phyloP scores from a whole-genome alignment of 2,888 invertebrate genomes.

The Metopia argyrocephala region DNA sequence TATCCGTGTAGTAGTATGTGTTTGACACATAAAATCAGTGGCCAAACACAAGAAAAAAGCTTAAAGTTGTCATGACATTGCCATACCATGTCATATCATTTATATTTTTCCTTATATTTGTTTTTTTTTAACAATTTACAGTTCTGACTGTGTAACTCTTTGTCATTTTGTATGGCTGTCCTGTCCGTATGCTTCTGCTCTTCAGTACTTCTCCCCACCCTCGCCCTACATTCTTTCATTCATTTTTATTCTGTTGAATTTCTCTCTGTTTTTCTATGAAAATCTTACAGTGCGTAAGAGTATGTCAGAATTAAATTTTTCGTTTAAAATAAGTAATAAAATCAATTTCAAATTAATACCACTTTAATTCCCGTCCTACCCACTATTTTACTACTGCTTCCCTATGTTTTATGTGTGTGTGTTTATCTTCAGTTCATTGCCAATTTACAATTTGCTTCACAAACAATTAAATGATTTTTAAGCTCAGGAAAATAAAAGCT shows the following conservation, averaged over 20 bases:
- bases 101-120: too few species aligned
- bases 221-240: background rate
- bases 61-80: constrained; percentile 61
- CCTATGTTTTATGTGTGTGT: constrained; percentile 17
- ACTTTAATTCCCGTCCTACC: background rate
- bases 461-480: constrained; percentile 21
- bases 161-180: background rate
- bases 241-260: background rate
- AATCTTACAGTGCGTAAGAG: constrained; percentile 40
- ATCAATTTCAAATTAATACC: constrained; percentile 63
- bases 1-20: constrained; percentile 39
- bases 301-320: constrained; percentile 31
- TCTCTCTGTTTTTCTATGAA: background rate
- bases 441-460: background rate
- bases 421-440: background rate
- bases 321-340: constrained; percentile 63
- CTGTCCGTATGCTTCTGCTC: background rate
- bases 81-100: constrained; percentile 54
- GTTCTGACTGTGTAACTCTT: too few species aligned
- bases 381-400: constrained; percentile 1
- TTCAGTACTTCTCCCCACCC: background rate
- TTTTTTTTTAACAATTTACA: too few species aligned
- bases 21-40: constrained; percentile 61
- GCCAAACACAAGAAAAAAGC: constrained; percentile 37
- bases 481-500: background rate